Base-by-base conservation (phyloP, 2,113 vertebrate genomes). In the Grantiella picta region DNA sequence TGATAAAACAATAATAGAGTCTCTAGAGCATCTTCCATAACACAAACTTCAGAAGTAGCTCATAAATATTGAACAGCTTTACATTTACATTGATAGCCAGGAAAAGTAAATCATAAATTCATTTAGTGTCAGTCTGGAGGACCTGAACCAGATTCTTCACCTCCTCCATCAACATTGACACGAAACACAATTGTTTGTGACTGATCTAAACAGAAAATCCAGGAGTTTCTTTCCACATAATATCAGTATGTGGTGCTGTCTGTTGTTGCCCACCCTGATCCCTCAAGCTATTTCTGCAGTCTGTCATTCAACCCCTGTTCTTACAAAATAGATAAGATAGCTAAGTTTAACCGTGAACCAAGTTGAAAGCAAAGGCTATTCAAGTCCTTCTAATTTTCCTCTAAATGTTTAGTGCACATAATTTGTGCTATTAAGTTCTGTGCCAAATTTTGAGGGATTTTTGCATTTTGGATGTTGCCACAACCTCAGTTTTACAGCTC, bases 1-100 rank as follows among this genome's bases (percentile, higher is more conserved):
- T 56, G 57, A 86, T 82, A 59, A 78, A 92, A 83, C 40, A 92
- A 54, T 71, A 78, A 63, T 28, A 53, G 60, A 82, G 18, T 63
- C 92, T 81, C 25, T 76, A 79, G 40, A 94, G 28, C 29, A 47
- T 13, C n/a, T 91, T 45, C 59, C 7, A 2, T 44, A 76, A 80
- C 29, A 57, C 24, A 29, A 29, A 69, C 45, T 83, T 29, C 38
- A 24, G 19, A 69, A 73, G 27, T 15, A 19, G 25, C 42, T 92
- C 79, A 86, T 83, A 72, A 86, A 81, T 72, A 92, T 82, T 68
- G 21, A 60, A 14, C 60, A 69, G 15, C 7, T 44, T 75, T 49
- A 59, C 15, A 50, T 79, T 77, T 49, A 56, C 25, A 69, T 38
- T 36, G 18, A 71, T 23, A 52, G n/a, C 22, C 21, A 15, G 14